A percentile compares a stretch with the other conserved stretches of the same genome.
Conservation (phyloP, 2,888 invertebrate species). For the Ametastegia equiseti region DNA sequence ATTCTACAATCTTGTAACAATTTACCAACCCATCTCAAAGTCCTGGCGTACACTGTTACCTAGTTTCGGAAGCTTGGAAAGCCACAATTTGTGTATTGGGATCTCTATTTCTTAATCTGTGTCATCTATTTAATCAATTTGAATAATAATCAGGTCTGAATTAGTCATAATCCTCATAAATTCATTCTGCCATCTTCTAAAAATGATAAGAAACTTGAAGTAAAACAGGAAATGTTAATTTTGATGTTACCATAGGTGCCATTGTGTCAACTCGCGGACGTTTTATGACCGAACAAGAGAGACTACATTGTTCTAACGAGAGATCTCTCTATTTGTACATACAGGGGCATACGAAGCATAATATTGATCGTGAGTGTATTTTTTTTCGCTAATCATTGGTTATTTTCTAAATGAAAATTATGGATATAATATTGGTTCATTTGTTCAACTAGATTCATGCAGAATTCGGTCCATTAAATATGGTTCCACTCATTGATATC, state of each 20-base stretch:
- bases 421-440: neutral
- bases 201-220: neutral
- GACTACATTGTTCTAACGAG: slow-evolving; percentile 75
- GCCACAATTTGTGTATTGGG: neutral
- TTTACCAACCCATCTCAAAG: neutral
- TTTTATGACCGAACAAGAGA: slow-evolving; percentile 78
- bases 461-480: neutral
- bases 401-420: neutral
- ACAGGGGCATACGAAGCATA: slow-evolving; percentile 78
- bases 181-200: neutral
- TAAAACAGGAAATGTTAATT: neutral
- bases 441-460: neutral
- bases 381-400: neutral
- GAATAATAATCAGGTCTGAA: neutral
- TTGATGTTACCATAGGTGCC: slow-evolving; percentile 74
- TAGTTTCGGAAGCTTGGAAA: neutral
- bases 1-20: neutral
- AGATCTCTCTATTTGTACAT: slow-evolving; percentile 79
- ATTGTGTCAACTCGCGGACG: slow-evolving; percentile 80
- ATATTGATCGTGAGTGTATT: slow-evolving; percentile 69
- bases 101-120: neutral
- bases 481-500: neutral
- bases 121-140: neutral
- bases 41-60: neutral
- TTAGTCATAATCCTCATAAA: neutral